Evolutionary conservation across 1,140 invertebrate species (phyloP).

Genomic region (Drosophila obscura): DNA sequence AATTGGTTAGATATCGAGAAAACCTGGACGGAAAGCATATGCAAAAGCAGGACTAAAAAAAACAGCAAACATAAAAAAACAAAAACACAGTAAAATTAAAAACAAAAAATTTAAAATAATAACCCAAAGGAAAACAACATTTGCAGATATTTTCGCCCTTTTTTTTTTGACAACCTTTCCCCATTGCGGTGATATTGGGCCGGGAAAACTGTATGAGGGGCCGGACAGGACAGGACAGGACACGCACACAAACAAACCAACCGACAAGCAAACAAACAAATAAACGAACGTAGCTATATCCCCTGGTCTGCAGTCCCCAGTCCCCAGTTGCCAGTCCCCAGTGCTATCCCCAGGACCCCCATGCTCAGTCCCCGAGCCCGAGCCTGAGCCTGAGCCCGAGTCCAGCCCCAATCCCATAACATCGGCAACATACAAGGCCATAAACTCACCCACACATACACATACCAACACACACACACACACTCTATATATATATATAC

Average conservation of each 20-base stretch:
- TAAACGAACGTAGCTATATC: constrained; percentile 43
- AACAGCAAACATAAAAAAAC: constrained; percentile 33
- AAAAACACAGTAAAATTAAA: constrained; percentile 41
- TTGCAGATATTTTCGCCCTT: constrained; percentile 67
- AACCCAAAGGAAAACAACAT: constrained; percentile 82
- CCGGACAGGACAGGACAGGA: constrained; percentile 49
- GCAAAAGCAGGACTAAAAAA: neutral
- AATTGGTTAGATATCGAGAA: neutral
- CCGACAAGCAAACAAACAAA: constrained; percentile 42
- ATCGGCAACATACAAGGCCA: constrained; percentile 53
- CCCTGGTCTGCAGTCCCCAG: neutral
- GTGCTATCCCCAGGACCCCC: no score
- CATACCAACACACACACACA: constrained; percentile 22
- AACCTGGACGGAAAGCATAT: neutral
- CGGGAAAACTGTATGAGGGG: constrained; percentile 10
- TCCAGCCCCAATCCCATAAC: constrained; percentile 40
- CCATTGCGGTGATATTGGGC: constrained; percentile 31
- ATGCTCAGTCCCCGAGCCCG: no score
- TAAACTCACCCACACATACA: constrained; percentile 43
- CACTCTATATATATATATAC: constrained; percentile 4
- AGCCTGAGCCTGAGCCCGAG: no score
- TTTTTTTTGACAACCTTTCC: constrained; percentile 11
- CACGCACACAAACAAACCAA: constrained; percentile 16
- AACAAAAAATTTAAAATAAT: constrained; percentile 72
- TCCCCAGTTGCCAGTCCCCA: neutral